phyloP scores from a whole-genome alignment of 2,113 vertebrate genomes.

The Chaetops frenatus region DNA sequence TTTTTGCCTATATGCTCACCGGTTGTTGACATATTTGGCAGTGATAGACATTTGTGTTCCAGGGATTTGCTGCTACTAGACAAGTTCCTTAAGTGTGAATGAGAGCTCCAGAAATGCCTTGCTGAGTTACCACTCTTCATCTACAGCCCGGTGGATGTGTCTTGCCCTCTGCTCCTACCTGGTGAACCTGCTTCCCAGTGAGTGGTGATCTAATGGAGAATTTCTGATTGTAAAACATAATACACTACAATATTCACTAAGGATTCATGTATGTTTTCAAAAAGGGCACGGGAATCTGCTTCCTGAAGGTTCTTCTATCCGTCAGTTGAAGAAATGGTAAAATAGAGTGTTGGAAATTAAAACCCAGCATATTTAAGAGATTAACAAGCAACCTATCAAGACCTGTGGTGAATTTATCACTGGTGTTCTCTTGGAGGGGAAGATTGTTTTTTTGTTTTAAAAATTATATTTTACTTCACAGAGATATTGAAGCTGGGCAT shows the following conservation, averaged over 20 bases:
- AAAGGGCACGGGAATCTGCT: neutral
- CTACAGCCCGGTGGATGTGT: fast-evolving
- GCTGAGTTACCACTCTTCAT: neutral
- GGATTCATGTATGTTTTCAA: neutral
- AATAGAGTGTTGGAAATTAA: neutral
- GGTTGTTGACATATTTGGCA: neutral
- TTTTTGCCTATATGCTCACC: neutral
- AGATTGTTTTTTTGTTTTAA: neutral
- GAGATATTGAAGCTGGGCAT: neutral
- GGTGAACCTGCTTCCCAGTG: neutral
- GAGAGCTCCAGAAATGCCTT: neutral
- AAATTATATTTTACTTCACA: neutral
- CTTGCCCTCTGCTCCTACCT: neutral
- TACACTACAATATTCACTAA: neutral
- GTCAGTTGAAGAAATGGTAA: neutral
- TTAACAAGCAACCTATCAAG: neutral
- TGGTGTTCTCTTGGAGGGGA: neutral
- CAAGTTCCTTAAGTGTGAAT: neutral
- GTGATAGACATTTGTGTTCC: neutral
- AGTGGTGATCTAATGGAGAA: neutral
- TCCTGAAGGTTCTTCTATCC: neutral
- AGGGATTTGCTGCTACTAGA: neutral
- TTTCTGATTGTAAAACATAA: neutral
- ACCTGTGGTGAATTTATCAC: neutral
- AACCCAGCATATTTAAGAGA: neutral